phyloP scores from a whole-genome alignment of 2,888 invertebrate genomes.

The Chrysolina oricalcia region DNA sequence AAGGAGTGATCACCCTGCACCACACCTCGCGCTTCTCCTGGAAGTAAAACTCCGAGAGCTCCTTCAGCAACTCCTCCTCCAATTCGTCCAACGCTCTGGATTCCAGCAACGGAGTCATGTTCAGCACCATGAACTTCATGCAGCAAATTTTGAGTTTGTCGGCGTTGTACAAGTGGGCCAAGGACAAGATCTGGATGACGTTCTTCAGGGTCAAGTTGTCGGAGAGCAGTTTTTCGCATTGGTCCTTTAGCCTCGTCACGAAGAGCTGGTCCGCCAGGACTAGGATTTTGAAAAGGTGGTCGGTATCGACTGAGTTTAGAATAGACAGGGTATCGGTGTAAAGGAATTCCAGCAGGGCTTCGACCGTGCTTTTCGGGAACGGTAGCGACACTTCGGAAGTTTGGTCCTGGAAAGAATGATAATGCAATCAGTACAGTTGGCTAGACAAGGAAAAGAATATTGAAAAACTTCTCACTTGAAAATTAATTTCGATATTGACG shows the following conservation, averaged over 20 bases:
- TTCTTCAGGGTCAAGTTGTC: constrained; percentile 83
- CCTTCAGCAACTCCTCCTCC: constrained; percentile 77
- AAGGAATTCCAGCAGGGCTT: constrained; percentile 82
- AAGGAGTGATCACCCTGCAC: constrained; percentile 81
- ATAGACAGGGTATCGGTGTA: constrained; percentile 81
- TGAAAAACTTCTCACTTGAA: too few species aligned
- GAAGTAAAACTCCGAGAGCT: constrained; percentile 81
- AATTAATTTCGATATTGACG: too few species aligned
- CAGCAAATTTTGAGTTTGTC: constrained; percentile 80
- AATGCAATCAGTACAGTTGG: too few species aligned
- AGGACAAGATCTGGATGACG: constrained; percentile 83
- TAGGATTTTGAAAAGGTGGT: constrained; percentile 82
- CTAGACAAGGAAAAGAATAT: too few species aligned
- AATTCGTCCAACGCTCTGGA: constrained; percentile 79
- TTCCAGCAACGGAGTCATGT: constrained; percentile 82
- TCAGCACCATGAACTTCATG: constrained; percentile 85
- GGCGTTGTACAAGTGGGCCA: constrained; percentile 86
- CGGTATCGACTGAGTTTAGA: constrained; percentile 77
- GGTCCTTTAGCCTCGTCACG: constrained; percentile 80
- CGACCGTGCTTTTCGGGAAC: constrained; percentile 76
- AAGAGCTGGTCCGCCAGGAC: constrained; percentile 88
- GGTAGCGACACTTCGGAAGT: constrained; percentile 72
- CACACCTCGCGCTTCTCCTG: constrained; percentile 76
- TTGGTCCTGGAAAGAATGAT: constrained; percentile 54
- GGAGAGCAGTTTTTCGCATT: constrained; percentile 79